phyloP scores from a whole-genome alignment of 2,113 vertebrate genomes.

The Arizona elegans region DNA sequence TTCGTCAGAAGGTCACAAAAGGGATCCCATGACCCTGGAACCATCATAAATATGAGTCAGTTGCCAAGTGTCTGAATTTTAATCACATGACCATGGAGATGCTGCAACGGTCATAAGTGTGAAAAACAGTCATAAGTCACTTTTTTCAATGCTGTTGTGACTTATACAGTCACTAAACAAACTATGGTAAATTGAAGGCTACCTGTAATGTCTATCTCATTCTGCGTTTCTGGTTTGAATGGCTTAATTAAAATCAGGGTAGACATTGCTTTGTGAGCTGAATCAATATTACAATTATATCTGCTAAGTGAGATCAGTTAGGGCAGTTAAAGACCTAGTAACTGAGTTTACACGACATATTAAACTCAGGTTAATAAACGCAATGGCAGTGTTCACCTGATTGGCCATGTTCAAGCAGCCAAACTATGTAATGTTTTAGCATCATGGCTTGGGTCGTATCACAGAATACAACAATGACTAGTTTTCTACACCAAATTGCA shows the following conservation, averaged over 20 bases:
- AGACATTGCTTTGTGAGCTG: not conserved
- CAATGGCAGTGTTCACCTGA: not conserved
- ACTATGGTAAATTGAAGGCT: not conserved
- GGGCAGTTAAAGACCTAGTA: not conserved
- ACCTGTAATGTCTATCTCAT: not conserved
- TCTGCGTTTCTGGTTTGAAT: not conserved
- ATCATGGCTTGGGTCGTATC: not conserved
- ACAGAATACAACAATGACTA: not conserved
- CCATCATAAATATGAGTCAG: not conserved
- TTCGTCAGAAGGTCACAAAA: not conserved
- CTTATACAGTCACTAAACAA: not conserved
- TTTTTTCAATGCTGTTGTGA: not conserved
- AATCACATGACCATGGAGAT: not conserved
- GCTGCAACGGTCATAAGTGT: not conserved
- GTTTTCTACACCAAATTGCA: not conserved
- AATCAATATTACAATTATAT: not conserved
- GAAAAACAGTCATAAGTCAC: not conserved
- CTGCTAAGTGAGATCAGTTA: not conserved
- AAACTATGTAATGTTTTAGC: not conserved
- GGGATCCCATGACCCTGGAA: not conserved
- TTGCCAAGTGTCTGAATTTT: not conserved
- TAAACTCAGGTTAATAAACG: not conserved
- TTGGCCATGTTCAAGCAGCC: not conserved
- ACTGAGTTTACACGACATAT: not conserved
- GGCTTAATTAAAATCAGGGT: not conserved